Base-by-base conservation (phyloP, 1,140 invertebrate genomes). In the Drosophila kohkoa region DNA sequence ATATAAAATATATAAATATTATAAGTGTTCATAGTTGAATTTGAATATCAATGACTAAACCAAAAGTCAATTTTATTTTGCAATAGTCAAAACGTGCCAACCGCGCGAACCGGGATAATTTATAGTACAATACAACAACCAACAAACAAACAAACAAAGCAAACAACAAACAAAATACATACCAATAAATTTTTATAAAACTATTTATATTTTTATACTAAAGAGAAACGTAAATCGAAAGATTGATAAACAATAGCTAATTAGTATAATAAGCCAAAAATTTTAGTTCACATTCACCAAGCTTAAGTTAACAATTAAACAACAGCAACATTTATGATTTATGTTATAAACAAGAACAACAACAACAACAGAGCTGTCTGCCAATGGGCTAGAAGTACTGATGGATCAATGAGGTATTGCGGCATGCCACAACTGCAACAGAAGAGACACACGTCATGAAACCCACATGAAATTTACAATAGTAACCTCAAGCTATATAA, bases 161-260 rank as follows among this genome's bases (percentile, higher is more conserved):
- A 75, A 71, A 90, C 66, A 80, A 81, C 66, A 80, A 81, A 60
- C 79, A 71, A 74, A 81, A 69, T 38, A 78, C 63, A 86, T 77
- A 83, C 77, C 64, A 78, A 87, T 83, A 89, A 92, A 82, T 85
- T 90, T 87, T 90, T 88, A 91, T 83, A 91, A 88, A 91, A 80
- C 81, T 82, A 91, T 87, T 91, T 88, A 92, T 92, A 92, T 92
- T 92, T 92, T 92, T 92, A 92, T 92, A 92, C 79, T 76, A 75
- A 70, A 71, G 35, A 60, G 43, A 57, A 79, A 72, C 62, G 54
- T 45, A 89, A 73, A 63, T 68, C 13, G 41, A 74, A 74, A 54
- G 38, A 58, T 66, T 49, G 48, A 72, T 73, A 63, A 82, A 77
- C 75, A 81, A 91, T 82, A 89, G 82, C 83, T 77, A 89, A 88